Evolutionary conservation across 2,113 vertebrate genomes (phyloP).

Genomic region (Pyxicephalus adspersus): DNA sequence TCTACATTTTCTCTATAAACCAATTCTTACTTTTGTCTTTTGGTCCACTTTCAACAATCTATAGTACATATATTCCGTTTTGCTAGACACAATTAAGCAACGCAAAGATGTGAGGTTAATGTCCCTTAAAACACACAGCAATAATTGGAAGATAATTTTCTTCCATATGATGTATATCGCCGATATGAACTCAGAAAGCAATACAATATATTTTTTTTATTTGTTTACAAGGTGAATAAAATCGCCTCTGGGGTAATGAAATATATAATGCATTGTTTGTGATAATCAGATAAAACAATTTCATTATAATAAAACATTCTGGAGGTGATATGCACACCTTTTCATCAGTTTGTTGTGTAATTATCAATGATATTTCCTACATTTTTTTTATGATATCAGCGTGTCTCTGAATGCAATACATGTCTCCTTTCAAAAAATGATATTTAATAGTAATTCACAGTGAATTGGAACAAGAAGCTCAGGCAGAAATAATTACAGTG

Average conservation of each 20-base stretch:
- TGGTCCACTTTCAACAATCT: too few relatives aligned
- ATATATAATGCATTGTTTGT: slow-evolving; percentile 60
- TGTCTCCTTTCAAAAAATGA: neutral
- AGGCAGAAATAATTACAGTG: too few relatives aligned
- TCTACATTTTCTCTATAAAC: too few relatives aligned
- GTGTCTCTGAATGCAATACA: neutral
- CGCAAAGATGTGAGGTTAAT: too few relatives aligned
- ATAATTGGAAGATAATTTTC: slow-evolving; percentile 62
- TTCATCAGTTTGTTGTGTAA: slow-evolving; percentile 65
- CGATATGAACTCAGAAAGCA: slow-evolving; percentile 53
- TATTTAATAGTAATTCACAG: neutral
- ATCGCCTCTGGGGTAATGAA: slow-evolving; percentile 62
- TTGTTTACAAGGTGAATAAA: slow-evolving; percentile 64
- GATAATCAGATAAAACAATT: slow-evolving; percentile 64
- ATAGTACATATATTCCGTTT: too few relatives aligned
- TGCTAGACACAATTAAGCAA: too few relatives aligned
- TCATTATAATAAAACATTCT: slow-evolving; percentile 61
- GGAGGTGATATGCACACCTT: slow-evolving; percentile 60
- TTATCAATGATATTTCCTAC: slow-evolving; percentile 65
- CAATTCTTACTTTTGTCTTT: too few relatives aligned
- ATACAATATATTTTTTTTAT: slow-evolving; percentile 60
- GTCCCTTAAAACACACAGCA: neutral
- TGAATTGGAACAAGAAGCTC: neutral
- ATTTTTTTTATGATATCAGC: slow-evolving; percentile 33
- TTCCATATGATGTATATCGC: slow-evolving; percentile 62